These are phyloP conservation scores for Stegophylla sp. DNA, from an alignment of 2,888 invertebrate species.

Conservation along the genomic window DNA sequence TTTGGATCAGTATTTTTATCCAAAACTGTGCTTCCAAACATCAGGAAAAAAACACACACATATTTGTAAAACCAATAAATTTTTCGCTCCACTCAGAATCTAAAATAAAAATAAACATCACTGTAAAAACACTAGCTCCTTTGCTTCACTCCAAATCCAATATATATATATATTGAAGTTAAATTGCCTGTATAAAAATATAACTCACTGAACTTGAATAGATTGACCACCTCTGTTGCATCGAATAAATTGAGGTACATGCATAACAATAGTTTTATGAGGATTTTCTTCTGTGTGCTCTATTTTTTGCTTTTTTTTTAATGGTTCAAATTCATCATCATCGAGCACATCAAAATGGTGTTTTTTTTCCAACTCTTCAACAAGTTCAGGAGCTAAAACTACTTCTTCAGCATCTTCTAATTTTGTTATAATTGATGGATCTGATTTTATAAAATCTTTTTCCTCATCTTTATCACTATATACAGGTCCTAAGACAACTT, in stretches of 20 bases:
- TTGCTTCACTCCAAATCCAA: too few species aligned
- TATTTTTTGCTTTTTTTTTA: conserved; percentile 42
- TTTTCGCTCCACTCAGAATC: too few species aligned
- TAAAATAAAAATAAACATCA: neutral
- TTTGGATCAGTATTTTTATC: too few species aligned
- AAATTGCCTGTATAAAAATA: neutral
- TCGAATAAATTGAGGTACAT: conserved; percentile 50
- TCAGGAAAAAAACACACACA: too few species aligned
- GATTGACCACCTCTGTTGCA: conserved; percentile 50
- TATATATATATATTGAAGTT: neutral
- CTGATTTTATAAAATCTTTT: neutral
- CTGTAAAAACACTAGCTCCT: too few species aligned
- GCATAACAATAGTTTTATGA: conserved; percentile 52
- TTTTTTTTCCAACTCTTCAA: conserved; percentile 31
- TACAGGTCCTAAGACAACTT: conserved; percentile 37
- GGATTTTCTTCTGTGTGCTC: conserved; percentile 31
- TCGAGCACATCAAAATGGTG: conserved; percentile 33
- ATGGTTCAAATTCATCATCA: conserved; percentile 49
- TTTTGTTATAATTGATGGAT: conserved; percentile 12
- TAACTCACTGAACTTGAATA: conserved; percentile 54
- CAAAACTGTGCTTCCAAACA: too few species aligned
- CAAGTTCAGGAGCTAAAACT: conserved; percentile 20
- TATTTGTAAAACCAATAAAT: too few species aligned
- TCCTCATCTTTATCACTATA: neutral
- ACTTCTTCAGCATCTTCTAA: conserved; percentile 43